These are phyloP conservation scores for Diplolepis rosae DNA, from an alignment of 2,888 invertebrate genomes.

Conservation along the genomic window DNA sequence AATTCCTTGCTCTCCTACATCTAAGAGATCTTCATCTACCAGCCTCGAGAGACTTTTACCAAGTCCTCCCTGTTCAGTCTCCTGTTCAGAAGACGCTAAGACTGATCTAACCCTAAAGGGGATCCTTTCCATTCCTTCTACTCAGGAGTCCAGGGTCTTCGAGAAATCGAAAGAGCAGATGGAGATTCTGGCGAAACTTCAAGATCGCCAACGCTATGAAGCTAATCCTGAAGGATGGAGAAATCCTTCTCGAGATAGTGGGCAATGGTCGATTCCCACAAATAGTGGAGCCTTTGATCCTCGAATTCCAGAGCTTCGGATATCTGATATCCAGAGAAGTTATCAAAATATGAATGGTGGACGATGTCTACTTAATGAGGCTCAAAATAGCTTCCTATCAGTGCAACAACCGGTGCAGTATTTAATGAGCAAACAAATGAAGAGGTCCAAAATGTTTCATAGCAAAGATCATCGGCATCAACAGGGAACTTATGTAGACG, in stretches of 20 bases:
- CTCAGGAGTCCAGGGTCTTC: constrained; percentile 46
- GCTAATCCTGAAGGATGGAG: neutral
- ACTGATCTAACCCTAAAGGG: constrained; percentile 71
- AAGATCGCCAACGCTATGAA: neutral
- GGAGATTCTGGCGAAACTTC: constrained; percentile 1
- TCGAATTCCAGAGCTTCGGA: constrained; percentile 42
- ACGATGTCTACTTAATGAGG: neutral
- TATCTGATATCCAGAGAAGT: constrained; percentile 49
- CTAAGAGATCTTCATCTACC: constrained; percentile 59
- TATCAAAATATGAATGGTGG: neutral
- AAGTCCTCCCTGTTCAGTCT: constrained; percentile 80
- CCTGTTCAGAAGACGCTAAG: constrained; percentile 84
- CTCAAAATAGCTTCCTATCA: neutral
- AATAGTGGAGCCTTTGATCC: constrained; percentile 34
- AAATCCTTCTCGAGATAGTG: constrained; percentile 26
- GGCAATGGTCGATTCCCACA: constrained; percentile 42
- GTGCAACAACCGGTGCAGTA: constrained; percentile 8
- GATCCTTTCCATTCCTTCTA: constrained; percentile 55
- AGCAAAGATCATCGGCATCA: neutral
- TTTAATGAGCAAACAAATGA: constrained; percentile 15
- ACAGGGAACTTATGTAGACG: constrained; percentile 15
- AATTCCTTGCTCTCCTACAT: constrained; percentile 74
- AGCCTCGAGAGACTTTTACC: constrained; percentile 80
- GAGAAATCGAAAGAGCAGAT: constrained; percentile 49
- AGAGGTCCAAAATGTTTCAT: neutral